Evolutionary conservation across 2,797 vertebrate species (phyloP).

Genomic region (Ceyx erithaca): DNA sequence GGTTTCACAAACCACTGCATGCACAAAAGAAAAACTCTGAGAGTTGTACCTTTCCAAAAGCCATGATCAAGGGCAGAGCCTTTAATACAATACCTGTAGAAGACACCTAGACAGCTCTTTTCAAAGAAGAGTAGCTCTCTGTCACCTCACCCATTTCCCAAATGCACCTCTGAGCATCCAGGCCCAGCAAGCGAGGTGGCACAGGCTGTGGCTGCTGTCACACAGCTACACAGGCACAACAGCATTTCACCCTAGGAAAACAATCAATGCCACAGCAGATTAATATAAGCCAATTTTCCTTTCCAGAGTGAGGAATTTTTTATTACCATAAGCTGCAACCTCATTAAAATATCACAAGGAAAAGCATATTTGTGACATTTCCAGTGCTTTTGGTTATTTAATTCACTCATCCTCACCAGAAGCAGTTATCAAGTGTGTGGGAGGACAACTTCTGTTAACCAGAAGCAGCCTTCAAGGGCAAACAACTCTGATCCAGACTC

Average conservation of each 20-base stretch:
- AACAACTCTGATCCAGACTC: conserved; percentile 26
- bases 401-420: neutral
- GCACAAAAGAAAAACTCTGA: neutral
- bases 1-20: neutral
- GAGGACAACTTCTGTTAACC: conserved; percentile 39
- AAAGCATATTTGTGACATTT: conserved; percentile 47
- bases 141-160: neutral
- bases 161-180: neutral
- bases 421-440: conserved; percentile 20
- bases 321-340: conserved; percentile 56
- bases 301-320: conserved; percentile 42
- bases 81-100: neutral
- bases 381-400: neutral
- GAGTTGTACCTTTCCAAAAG: neutral
- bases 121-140: neutral
- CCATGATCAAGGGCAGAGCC: neutral
- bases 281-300: conserved; percentile 45
- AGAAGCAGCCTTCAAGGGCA: conserved; percentile 52
- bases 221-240: neutral
- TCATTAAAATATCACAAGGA: conserved; percentile 56
- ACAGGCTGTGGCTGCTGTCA: neutral
- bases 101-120: neutral
- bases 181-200: neutral
- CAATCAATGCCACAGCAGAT: conserved; percentile 41
- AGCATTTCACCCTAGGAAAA: conserved; percentile 31